phyloP scores from a whole-genome alignment of 2,797 vertebrate species.

The Hemibagrus guttatus region DNA sequence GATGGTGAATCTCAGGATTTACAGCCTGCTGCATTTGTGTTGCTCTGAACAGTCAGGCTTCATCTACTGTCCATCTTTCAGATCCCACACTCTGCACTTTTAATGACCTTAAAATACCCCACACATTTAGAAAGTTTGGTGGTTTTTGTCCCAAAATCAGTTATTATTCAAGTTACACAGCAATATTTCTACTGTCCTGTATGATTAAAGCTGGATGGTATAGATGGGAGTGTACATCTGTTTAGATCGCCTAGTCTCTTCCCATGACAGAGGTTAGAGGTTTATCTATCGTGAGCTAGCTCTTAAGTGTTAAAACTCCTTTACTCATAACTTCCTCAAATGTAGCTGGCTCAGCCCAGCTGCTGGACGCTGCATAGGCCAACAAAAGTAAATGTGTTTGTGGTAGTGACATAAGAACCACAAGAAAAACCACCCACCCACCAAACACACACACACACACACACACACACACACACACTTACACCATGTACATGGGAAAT shows the following conservation, averaged over 20 bases:
- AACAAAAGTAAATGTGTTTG: neutral
- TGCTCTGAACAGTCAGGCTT: conserved; percentile 4
- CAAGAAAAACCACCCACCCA: neutral
- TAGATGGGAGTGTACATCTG: neutral
- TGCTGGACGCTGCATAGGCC: neutral
- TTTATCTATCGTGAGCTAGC: neutral
- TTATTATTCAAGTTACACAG: neutral
- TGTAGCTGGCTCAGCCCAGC: neutral
- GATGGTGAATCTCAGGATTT: conserved; percentile 1
- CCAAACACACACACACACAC: too few species aligned
- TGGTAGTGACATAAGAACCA: neutral
- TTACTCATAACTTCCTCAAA: neutral
- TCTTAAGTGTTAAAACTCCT: neutral
- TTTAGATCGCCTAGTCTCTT: neutral
- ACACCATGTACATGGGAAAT: neutral
- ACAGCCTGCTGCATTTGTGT: neutral
- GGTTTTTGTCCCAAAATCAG: neutral
- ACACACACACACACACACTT: neutral
- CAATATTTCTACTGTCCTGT: neutral
- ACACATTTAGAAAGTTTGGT: neutral
- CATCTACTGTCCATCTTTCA: neutral
- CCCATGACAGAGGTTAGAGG: neutral
- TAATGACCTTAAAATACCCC: neutral
- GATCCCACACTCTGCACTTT: neutral
- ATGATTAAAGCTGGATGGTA: neutral